Conservation (phyloP, 1,140 invertebrate genomes). For the Drosophila murphyi region DNA sequence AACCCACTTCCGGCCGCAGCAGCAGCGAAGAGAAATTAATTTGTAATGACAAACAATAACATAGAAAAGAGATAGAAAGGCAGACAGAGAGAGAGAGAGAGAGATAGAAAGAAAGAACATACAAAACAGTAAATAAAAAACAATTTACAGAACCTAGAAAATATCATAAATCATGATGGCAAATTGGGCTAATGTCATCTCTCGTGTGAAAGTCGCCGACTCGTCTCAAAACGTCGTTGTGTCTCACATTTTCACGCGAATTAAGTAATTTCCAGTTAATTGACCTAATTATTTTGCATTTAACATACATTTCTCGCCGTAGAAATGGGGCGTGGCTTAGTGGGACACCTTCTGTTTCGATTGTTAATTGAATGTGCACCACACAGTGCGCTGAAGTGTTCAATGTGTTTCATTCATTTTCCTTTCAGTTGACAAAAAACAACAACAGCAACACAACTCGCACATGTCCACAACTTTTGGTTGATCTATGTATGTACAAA, state of each 20-base stretch:
- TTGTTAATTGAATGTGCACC: slow-evolving; percentile 35
- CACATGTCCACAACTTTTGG: slow-evolving; percentile 34
- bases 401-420: slow-evolving; percentile 77
- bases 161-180: slow-evolving; percentile 73
- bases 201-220: slow-evolving; percentile 65
- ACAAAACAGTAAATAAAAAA: slow-evolving; percentile 55
- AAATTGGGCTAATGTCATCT: slow-evolving; percentile 76
- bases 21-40: slow-evolving; percentile 71
- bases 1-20: slow-evolving; percentile 67
- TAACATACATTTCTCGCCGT: slow-evolving; percentile 41
- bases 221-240: slow-evolving; percentile 6
- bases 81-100: not conserved
- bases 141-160: slow-evolving; percentile 75
- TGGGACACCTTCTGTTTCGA: slow-evolving; percentile 42
- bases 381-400: slow-evolving; percentile 32
- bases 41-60: slow-evolving; percentile 56
- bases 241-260: slow-evolving; percentile 42
- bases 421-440: slow-evolving; percentile 67
- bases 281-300: slow-evolving; percentile 71
- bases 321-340: slow-evolving; percentile 50
- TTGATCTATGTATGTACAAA: slow-evolving; percentile 21
- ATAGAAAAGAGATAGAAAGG: slow-evolving; percentile 4
- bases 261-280: slow-evolving; percentile 72
- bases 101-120: not conserved
- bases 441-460: slow-evolving; percentile 29